Percentiles rank a stretch among this genome's conserved stretches.
phyloP scores from a whole-genome alignment of 2,797 vertebrate species.

The Sebastes hubbsi region DNA sequence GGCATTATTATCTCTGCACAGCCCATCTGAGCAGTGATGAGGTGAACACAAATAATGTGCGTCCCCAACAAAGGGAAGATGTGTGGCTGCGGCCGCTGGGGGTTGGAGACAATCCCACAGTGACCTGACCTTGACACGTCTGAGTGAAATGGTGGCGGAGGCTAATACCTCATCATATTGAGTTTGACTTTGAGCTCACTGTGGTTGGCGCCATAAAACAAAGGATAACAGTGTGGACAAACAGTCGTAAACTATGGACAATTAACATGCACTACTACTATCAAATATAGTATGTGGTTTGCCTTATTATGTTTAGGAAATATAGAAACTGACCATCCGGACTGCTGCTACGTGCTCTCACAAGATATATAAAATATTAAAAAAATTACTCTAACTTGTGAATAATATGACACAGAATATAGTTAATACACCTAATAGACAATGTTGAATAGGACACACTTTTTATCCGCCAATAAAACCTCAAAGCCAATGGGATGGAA shows the following conservation, averaged over 20 bases:
- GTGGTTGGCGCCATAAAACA: slow-evolving; percentile 78
- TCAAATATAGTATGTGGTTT: slow-evolving; percentile 11
- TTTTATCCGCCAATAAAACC: slow-evolving; percentile 32
- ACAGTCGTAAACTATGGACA: slow-evolving; percentile 72
- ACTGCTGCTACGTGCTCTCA: neutral
- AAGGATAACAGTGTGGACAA: slow-evolving; percentile 79
- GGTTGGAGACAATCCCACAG: slow-evolving; percentile 70
- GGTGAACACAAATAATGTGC: slow-evolving; percentile 79
- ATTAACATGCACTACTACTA: slow-evolving; percentile 45
- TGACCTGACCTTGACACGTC: slow-evolving; percentile 84
- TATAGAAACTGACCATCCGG: neutral
- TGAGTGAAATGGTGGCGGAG: slow-evolving; percentile 76
- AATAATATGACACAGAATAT: neutral
- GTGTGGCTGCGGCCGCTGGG: slow-evolving; percentile 60
- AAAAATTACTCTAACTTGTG: neutral
- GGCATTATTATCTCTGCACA: slow-evolving; percentile 70
- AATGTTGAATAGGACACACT: slow-evolving; percentile 8
- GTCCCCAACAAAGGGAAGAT: slow-evolving; percentile 67
- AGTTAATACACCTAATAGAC: neutral
- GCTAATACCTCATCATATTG: slow-evolving; percentile 83
- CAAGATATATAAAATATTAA: neutral
- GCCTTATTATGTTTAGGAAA: slow-evolving; percentile 1
- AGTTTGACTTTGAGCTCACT: slow-evolving; percentile 80
- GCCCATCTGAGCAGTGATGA: slow-evolving; percentile 79
- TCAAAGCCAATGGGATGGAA: slow-evolving; percentile 47